Conservation (phyloP, 2,113 vertebrate species). For the Gasterosteus nipponicus region DNA sequence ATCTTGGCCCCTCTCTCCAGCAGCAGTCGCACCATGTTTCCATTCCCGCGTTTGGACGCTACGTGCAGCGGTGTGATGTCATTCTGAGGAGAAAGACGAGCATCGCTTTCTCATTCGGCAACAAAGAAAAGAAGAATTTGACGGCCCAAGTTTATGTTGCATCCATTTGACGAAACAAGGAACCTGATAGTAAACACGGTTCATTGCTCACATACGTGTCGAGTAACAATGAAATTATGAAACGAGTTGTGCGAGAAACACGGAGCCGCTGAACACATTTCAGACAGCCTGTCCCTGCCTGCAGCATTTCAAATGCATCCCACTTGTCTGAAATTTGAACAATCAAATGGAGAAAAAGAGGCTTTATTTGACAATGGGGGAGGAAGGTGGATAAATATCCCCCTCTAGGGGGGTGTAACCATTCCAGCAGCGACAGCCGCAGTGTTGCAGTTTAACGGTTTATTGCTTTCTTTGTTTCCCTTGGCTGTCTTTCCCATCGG, state of each 20-base stretch:
- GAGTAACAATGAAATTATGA: background rate
- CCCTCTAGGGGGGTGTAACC: slow-evolving; percentile 42
- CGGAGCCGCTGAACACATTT: background rate
- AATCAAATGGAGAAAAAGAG: background rate
- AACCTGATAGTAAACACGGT: background rate
- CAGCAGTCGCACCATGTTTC: slow-evolving; percentile 96
- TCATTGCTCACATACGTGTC: no score
- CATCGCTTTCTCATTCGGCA: background rate
- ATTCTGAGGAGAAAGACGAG: slow-evolving; percentile 81
- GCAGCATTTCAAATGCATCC: background rate
- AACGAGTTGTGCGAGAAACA: background rate
- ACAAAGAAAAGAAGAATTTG: background rate
- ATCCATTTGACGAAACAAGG: background rate
- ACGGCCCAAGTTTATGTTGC: background rate
- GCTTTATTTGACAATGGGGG: background rate
- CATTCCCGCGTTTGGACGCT: slow-evolving; percentile 95
- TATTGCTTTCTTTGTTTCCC: background rate
- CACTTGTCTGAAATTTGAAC: background rate
- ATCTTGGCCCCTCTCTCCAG: slow-evolving; percentile 96
- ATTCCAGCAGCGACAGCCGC: background rate
- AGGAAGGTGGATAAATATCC: slow-evolving; percentile 27
- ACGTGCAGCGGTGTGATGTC: slow-evolving; percentile 97
- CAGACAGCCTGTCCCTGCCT: background rate
- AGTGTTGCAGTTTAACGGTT: background rate
- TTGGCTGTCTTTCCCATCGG: background rate